These are phyloP conservation scores for Anticlea derivata DNA, from an alignment of 2,888 invertebrate genomes.

Conservation along the genomic window DNA sequence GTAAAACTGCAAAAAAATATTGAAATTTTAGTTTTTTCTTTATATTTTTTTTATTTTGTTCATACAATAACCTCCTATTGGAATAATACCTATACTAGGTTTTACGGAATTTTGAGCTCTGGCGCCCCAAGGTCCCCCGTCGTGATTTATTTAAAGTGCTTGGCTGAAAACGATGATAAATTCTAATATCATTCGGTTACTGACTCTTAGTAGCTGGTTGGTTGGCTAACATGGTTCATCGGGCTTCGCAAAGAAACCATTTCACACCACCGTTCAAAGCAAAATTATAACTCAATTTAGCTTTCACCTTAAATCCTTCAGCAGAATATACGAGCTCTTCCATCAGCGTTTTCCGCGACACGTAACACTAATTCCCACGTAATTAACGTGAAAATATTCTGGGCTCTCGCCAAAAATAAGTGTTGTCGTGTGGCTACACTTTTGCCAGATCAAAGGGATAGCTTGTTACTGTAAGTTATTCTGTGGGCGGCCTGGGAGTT, in stretches of 20 bases:
- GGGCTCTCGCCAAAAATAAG: conserved; percentile 33
- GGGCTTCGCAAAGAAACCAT: background rate
- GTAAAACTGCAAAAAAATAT: no score
- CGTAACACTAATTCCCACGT: conserved; percentile 35
- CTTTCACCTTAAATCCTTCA: conserved; percentile 1
- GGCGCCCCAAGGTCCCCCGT: no score
- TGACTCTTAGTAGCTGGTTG: no score
- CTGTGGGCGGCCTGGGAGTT: conserved; percentile 9
- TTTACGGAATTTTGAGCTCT: no score
- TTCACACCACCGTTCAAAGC: background rate
- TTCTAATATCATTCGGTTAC: no score
- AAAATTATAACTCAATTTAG: background rate
- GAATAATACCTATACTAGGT: no score
- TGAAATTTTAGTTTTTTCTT: no score
- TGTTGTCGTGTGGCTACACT: conserved; percentile 15
- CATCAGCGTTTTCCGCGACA: conserved; percentile 32
- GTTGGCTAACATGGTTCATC: no score
- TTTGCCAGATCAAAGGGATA: conserved; percentile 30
- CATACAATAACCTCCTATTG: no score
- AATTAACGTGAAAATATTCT: conserved; percentile 36
- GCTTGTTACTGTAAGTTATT: conserved; percentile 4
- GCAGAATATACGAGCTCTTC: conserved; percentile 13
- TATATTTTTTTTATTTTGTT: no score
- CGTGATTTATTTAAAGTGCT: no score
- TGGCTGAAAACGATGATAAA: no score